Conservation (phyloP, 2,888 invertebrate genomes). For the Melanophora roralis region DNA sequence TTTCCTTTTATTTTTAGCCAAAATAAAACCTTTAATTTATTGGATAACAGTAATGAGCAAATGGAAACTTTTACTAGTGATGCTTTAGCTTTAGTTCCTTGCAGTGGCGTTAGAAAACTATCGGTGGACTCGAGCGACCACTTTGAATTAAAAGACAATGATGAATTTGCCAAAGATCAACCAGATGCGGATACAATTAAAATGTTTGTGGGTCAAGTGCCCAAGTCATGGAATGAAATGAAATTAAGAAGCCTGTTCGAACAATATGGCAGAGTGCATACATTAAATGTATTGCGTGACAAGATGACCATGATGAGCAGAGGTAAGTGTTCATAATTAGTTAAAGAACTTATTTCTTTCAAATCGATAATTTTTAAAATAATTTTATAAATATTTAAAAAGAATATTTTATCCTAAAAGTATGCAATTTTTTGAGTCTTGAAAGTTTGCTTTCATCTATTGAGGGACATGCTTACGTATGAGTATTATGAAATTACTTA, state of each 20-base stretch:
- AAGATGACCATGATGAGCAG: slow-evolving; percentile 97
- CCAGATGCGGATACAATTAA: slow-evolving; percentile 98
- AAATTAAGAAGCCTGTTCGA: slow-evolving; percentile 96
- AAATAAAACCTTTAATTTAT: background rate
- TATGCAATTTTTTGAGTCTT: background rate
- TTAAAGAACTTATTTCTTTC: background rate
- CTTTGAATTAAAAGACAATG: slow-evolving; percentile 40
- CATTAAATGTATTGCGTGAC: slow-evolving; percentile 98
- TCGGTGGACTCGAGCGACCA: slow-evolving; percentile 27
- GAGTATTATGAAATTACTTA: slow-evolving; percentile 10
- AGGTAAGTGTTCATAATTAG: slow-evolving; percentile 84
- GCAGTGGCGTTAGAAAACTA: slow-evolving; percentile 34
- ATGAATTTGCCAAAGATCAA: slow-evolving; percentile 80
- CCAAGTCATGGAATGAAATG: slow-evolving; percentile 96
- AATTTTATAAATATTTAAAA: background rate
- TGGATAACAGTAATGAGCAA: slow-evolving; percentile 7
- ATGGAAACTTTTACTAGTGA: slow-evolving; percentile 47
- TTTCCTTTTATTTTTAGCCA: slow-evolving; percentile 6
- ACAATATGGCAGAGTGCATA: slow-evolving; percentile 96
- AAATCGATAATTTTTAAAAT: too few relatives aligned
- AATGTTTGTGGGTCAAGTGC: slow-evolving; percentile 99
- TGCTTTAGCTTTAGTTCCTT: slow-evolving; percentile 57
- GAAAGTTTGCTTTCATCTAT: too few relatives aligned
- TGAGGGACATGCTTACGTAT: slow-evolving; percentile 8
- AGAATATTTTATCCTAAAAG: background rate